Percentiles rank a stretch among this genome's conserved stretches.
Evolutionary conservation across 2,113 vertebrate species (phyloP).

Genomic region (Prietella phreatophila): DNA sequence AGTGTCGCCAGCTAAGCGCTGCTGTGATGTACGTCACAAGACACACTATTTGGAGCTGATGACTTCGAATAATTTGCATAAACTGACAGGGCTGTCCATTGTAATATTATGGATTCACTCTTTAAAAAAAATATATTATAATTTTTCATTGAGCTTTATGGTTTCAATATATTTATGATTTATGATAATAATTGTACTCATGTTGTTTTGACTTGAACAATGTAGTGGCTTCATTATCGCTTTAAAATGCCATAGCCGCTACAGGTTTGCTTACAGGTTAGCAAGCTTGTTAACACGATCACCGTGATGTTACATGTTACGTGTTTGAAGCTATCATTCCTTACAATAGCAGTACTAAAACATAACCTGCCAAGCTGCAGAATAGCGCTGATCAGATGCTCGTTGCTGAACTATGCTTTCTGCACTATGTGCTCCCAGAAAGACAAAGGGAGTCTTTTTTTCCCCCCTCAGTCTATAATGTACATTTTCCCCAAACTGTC

Average conservation of each 20-base stretch:
- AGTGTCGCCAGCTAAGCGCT: conserved; percentile 4
- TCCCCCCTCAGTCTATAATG: conserved; percentile 27
- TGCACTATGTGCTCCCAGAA: conserved; percentile 3
- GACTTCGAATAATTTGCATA: background rate
- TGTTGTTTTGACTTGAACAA: background rate
- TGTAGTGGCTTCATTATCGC: background rate
- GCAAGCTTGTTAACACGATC: background rate
- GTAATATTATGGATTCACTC: background rate
- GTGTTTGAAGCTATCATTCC: background rate
- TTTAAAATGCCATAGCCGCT: background rate
- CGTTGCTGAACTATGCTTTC: conserved; percentile 32
- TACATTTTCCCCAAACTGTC: conserved; percentile 59
- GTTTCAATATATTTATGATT: background rate
- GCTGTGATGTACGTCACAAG: conserved; percentile 14
- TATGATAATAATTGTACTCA: background rate
- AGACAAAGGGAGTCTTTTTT: conserved; percentile 1
- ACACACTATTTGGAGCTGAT: conserved; percentile 1
- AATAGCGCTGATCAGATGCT: conserved; percentile 19
- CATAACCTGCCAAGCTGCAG: too few relatives aligned
- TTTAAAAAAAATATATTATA: background rate
- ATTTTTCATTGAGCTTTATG: background rate
- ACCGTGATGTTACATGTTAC: background rate
- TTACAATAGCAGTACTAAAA: background rate
- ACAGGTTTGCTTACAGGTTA: background rate
- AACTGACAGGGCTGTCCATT: background rate